These are phyloP conservation scores for Chorisops tibialis DNA, from an alignment of 2,888 invertebrate genomes.

Conservation along the genomic window DNA sequence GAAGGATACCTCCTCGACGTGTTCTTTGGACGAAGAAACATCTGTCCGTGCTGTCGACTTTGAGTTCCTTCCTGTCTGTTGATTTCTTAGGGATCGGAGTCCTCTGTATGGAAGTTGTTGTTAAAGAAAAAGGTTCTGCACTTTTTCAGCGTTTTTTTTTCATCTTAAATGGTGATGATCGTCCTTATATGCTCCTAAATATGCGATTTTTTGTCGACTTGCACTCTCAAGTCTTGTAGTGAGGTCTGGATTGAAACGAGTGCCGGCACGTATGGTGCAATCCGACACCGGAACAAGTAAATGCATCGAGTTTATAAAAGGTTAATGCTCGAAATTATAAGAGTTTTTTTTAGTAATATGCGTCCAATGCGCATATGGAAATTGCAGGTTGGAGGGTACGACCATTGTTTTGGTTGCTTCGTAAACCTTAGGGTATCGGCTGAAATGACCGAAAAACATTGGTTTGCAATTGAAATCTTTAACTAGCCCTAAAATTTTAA, in stretches of 20 bases:
- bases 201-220: too few species aligned
- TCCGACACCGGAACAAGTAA: constrained; percentile 38
- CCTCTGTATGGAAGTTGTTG: neutral
- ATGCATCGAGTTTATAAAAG: constrained; percentile 32
- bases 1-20: neutral
- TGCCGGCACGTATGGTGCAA: constrained; percentile 36
- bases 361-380: too few species aligned
- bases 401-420: too few species aligned
- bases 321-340: constrained; percentile 37
- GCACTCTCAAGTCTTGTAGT: neutral
- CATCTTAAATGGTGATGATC: too few species aligned
- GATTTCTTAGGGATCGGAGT: constrained; percentile 5
- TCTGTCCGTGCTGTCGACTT: constrained; percentile 22
- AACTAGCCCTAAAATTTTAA: too few species aligned
- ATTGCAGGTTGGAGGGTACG: too few species aligned
- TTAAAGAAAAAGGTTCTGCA: neutral
- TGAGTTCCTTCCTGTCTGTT: constrained; percentile 24
- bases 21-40: constrained; percentile 5
- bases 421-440: too few species aligned
- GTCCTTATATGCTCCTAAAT: too few species aligned
- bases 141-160: neutral
- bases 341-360: too few species aligned
- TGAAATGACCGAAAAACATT: too few species aligned
- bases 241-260: constrained; percentile 19
- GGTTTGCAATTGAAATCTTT: too few species aligned